A percentile compares a stretch with the other conserved stretches of the same genome.
phyloP scores from a whole-genome alignment of 2,888 invertebrate genomes.

The Hemicrepidius hirtus region DNA sequence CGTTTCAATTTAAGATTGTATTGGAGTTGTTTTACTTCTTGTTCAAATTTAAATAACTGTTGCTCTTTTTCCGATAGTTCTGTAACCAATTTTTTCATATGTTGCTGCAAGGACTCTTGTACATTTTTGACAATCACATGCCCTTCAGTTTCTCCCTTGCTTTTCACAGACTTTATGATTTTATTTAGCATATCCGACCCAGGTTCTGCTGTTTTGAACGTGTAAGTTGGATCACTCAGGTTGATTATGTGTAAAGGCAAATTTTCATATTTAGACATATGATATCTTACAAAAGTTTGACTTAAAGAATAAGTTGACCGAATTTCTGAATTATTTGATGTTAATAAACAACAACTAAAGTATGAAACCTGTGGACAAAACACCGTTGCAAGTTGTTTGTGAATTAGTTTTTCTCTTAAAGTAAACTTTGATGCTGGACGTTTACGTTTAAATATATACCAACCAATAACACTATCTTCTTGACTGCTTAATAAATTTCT shows the following conservation, averaged over 20 bases:
- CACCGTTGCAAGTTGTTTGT: constrained; percentile 77
- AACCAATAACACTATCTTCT: constrained; percentile 78
- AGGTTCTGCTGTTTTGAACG: constrained; percentile 65
- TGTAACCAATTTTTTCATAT: constrained; percentile 64
- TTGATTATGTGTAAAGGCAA: constrained; percentile 74
- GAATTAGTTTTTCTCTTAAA: constrained; percentile 78
- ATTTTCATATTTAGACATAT: constrained; percentile 74
- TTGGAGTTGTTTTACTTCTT: constrained; percentile 63
- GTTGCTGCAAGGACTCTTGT: constrained; percentile 66
- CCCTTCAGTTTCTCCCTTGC: constrained; percentile 60
- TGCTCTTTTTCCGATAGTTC: constrained; percentile 65
- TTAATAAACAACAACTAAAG: constrained; percentile 79
- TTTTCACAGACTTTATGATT: constrained; percentile 62
- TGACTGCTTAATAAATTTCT: constrained; percentile 73
- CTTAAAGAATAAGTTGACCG: constrained; percentile 78
- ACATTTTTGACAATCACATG: constrained; percentile 64
- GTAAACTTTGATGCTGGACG: constrained; percentile 76
- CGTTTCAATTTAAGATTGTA: constrained; percentile 19
- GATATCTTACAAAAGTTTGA: constrained; percentile 78
- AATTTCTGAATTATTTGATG: constrained; percentile 73
- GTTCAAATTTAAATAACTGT: constrained; percentile 68
- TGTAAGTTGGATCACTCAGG: constrained; percentile 66
- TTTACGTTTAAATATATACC: constrained; percentile 77
- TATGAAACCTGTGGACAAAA: constrained; percentile 75
- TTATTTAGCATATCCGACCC: constrained; percentile 63